Percentiles rank a stretch among this genome's conserved stretches.
These are phyloP conservation scores for Caenorhabditis remanei DNA, from an alignment of 1,140 invertebrate genomes.

Conservation along the genomic window DNA sequence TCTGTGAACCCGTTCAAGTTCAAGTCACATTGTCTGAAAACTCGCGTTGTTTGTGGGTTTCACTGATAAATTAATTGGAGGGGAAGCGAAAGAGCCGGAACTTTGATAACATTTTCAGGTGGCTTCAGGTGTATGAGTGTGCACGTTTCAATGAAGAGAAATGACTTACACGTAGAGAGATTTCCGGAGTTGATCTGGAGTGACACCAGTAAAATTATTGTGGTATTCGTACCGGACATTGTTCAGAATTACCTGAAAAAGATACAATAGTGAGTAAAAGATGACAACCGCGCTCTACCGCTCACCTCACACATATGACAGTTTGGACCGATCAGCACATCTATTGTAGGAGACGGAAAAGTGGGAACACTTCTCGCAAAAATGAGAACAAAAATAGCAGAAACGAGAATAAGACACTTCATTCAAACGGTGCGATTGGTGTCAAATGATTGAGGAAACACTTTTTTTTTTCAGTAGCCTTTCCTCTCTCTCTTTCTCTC, in stretches of 20 bases:
- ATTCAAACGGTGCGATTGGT: background rate
- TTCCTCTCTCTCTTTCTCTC: background rate
- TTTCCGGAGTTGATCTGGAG: background rate
- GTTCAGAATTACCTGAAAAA: slow-evolving; percentile 42
- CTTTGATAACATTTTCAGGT: slow-evolving; percentile 7
- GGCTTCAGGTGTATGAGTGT: background rate
- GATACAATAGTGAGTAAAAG: too few relatives aligned
- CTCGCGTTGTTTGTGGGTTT: background rate
- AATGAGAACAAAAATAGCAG: slow-evolving; percentile 1
- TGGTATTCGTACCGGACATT: slow-evolving; percentile 9
- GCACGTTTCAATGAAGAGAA: background rate
- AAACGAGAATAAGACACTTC: background rate
- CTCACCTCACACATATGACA: slow-evolving; percentile 38
- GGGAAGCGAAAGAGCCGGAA: slow-evolving; percentile 1
- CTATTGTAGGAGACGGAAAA: background rate
- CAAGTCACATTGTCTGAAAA: slow-evolving; percentile 35
- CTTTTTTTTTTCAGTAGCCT: slow-evolving; percentile 13
- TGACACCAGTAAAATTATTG: slow-evolving; percentile 42
- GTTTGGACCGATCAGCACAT: background rate
- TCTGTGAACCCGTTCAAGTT: slow-evolving; percentile 30
- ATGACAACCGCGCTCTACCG: too few relatives aligned
- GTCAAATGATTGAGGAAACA: background rate
- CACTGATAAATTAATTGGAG: background rate
- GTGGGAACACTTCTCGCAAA: background rate
- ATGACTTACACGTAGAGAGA: slow-evolving; percentile 16